phyloP scores from a whole-genome alignment of 2,113 vertebrate genomes.

The Eleginops maclovinus region DNA sequence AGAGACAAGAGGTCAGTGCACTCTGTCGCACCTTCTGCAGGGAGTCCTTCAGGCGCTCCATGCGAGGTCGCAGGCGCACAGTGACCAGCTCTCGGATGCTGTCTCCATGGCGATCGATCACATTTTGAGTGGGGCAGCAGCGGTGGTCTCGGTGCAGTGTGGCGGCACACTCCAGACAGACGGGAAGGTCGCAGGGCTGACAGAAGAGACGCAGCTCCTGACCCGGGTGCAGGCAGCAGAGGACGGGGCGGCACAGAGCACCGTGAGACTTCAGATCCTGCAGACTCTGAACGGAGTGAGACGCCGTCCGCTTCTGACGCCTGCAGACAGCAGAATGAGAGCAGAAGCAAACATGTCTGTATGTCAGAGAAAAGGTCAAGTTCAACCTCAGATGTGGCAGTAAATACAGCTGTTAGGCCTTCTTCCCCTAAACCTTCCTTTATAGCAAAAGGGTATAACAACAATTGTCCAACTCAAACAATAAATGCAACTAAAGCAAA shows the following conservation, averaged over 20 bases:
- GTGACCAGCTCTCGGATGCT: conserved; percentile 84
- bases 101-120: conserved; percentile 85
- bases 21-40: conserved; percentile 71
- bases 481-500: too few species aligned
- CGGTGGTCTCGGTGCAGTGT: conserved; percentile 87
- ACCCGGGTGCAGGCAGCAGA: conserved; percentile 86
- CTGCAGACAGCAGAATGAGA: conserved; percentile 69
- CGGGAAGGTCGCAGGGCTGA: conserved; percentile 87
- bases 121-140: conserved; percentile 79
- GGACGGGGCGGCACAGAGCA: conserved; percentile 80
- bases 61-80: conserved; percentile 79
- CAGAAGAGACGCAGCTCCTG: conserved; percentile 93
- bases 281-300: conserved; percentile 83
- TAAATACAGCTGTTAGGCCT: neutral
- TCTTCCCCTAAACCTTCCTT: too few species aligned
- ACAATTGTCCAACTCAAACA: too few species aligned
- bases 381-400: too few species aligned
- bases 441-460: too few species aligned
- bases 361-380: neutral
- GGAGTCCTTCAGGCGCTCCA: conserved; percentile 81
- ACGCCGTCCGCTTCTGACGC: conserved; percentile 90
- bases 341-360: neutral
- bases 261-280: conserved; percentile 83
- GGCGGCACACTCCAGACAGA: conserved; percentile 87
- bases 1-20: too few species aligned